Conservation (phyloP, 1,140 invertebrate genomes). For the Microvelia longipes region DNA sequence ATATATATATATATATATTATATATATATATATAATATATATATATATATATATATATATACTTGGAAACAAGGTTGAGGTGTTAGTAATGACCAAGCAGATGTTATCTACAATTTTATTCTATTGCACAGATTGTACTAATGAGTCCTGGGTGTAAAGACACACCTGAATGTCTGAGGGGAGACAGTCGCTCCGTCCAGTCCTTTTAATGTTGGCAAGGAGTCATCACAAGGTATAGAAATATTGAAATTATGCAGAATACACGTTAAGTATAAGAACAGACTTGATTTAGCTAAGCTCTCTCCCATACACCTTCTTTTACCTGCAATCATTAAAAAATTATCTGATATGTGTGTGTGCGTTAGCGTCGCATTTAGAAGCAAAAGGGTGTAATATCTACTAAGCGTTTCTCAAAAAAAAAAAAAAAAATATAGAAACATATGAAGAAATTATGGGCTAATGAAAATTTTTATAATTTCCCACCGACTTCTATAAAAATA, state of each 20-base stretch:
- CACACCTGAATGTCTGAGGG: conserved; percentile 32
- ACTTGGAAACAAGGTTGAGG: too few species aligned
- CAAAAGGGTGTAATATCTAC: background rate
- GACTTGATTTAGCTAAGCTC: conserved; percentile 35
- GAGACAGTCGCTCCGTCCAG: conserved; percentile 36
- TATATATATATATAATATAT: too few species aligned
- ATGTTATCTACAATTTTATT: too few species aligned
- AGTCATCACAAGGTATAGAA: conserved; percentile 24
- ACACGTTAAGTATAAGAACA: conserved; percentile 38
- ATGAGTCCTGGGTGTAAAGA: conserved; percentile 18
- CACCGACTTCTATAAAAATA: background rate
- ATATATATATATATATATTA: too few species aligned
- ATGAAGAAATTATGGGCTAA: background rate
- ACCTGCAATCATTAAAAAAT: conserved; percentile 31
- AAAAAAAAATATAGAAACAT: background rate
- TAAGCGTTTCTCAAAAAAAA: background rate
- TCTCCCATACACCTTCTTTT: conserved; percentile 47
- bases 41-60: too few species aligned
- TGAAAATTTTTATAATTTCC: background rate
- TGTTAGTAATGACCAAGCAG: too few species aligned
- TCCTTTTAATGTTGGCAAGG: conserved; percentile 27
- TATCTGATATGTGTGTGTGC: background rate
- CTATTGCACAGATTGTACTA: too few species aligned
- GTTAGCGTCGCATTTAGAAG: background rate
- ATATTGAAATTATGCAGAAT: conserved; percentile 38